Percentiles rank a stretch among this genome's conserved stretches.
phyloP scores from a whole-genome alignment of 2,797 vertebrate genomes.

The Buceros bicornis region DNA sequence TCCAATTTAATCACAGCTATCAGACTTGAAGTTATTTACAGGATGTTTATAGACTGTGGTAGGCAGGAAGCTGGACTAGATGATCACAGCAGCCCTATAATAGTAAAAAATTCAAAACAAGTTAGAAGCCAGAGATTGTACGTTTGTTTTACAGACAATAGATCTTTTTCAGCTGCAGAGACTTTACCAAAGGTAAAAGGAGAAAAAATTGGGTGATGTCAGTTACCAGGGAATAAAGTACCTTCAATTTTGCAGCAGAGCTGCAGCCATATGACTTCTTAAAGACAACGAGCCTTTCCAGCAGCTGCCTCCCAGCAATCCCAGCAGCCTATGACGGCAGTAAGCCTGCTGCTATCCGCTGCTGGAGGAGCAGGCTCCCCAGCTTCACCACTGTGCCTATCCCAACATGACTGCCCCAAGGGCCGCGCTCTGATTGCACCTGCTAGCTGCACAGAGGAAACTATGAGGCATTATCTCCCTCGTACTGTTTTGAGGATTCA shows the following conservation, averaged over 20 bases:
- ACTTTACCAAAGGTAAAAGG: not conserved
- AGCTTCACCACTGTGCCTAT: not conserved
- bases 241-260: not conserved
- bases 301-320: not conserved
- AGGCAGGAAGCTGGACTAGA: slow-evolving; percentile 57
- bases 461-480: not conserved
- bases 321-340: not conserved
- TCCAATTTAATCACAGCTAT: slow-evolving; percentile 58
- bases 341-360: not conserved
- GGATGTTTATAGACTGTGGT: slow-evolving; percentile 61
- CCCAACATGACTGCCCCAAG: fast-evolving
- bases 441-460: not conserved
- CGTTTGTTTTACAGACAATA: slow-evolving; percentile 48
- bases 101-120: slow-evolving; percentile 64
- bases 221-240: not conserved
- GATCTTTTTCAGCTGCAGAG: not conserved
- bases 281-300: not conserved
- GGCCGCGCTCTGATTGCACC: not conserved
- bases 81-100: slow-evolving; percentile 54
- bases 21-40: slow-evolving; percentile 59
- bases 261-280: not conserved
- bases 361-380: not conserved
- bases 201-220: not conserved
- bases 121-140: slow-evolving; percentile 56
- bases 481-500: not conserved